These are phyloP conservation scores for Branchipolynoe longqiensis DNA, from an alignment of 2,888 invertebrate genomes.

Conservation along the genomic window DNA sequence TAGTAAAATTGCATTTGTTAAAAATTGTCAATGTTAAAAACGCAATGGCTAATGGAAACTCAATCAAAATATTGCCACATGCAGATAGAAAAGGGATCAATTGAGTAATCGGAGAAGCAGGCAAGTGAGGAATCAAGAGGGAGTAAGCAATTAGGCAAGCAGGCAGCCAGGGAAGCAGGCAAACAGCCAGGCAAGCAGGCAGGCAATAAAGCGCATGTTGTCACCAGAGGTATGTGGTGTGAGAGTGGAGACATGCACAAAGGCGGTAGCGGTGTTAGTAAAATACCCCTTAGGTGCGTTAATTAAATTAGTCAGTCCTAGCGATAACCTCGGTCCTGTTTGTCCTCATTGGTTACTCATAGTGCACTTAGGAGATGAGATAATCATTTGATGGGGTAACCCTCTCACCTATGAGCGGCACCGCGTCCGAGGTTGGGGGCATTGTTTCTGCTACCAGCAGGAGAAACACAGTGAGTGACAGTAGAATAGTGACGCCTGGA, in stretches of 20 bases:
- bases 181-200: not conserved
- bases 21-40: too few species aligned
- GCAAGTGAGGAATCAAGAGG: constrained; percentile 7
- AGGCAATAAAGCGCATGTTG: not conserved
- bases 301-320: constrained; percentile 22
- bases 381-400: constrained; percentile 60
- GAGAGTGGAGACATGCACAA: not conserved
- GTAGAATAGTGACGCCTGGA: constrained; percentile 97
- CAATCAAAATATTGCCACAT: too few species aligned
- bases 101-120: not conserved
- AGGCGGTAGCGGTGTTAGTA: constrained; percentile 42
- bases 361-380: constrained; percentile 39
- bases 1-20: too few species aligned
- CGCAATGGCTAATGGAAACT: too few species aligned
- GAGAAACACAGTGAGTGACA: constrained; percentile 98
- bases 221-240: not conserved
- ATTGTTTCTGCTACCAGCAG: constrained; percentile 99
- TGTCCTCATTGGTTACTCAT: constrained; percentile 57
- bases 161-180: constrained; percentile 18
- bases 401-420: constrained; percentile 96
- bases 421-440: constrained; percentile 99
- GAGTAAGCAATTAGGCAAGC: constrained; percentile 5
- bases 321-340: constrained; percentile 46
- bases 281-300: too few species aligned
- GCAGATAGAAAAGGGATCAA: too few species aligned